Conservation (phyloP, 2,888 invertebrate species). For the Napeogenes sylphis region DNA sequence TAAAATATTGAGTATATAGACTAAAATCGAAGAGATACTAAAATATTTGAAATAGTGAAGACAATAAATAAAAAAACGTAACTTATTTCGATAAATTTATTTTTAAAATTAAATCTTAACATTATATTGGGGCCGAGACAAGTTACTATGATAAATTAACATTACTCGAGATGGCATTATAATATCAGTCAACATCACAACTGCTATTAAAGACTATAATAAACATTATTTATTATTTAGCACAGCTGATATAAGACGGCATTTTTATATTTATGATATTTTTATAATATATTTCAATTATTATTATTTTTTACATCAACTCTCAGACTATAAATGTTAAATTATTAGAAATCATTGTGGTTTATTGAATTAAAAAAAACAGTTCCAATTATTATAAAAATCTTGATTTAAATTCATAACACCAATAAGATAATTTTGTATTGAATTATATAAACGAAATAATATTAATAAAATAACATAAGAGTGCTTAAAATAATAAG, state of each 20-base stretch:
- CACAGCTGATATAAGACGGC: neutral
- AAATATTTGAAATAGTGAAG: neutral
- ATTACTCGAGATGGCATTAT: constrained; percentile 63
- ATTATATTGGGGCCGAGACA: constrained; percentile 49
- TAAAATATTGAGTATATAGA: no score
- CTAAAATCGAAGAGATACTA: no score
- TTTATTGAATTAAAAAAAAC: no score
- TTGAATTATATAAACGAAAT: constrained; percentile 3
- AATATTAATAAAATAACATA: constrained; percentile 11
- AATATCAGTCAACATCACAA: constrained; percentile 71
- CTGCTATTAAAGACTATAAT: constrained; percentile 35
- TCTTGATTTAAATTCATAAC: no score
- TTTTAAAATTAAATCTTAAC: constrained; percentile 44
- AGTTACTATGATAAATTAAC: constrained; percentile 36
- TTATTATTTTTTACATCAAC: no score
- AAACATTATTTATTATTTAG: constrained; percentile 5
- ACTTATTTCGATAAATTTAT: constrained; percentile 41
- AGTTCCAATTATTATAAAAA: no score
- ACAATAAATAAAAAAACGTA: constrained; percentile 12
- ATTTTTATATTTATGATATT: no score
- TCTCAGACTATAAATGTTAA: no score
- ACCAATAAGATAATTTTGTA: constrained; percentile 2
- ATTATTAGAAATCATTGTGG: no score
- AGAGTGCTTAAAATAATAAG: constrained; percentile 34
- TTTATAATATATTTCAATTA: no score